Evolutionary conservation across 2,113 vertebrate species (phyloP).

Genomic region (Seriola quinqueradiata): DNA sequence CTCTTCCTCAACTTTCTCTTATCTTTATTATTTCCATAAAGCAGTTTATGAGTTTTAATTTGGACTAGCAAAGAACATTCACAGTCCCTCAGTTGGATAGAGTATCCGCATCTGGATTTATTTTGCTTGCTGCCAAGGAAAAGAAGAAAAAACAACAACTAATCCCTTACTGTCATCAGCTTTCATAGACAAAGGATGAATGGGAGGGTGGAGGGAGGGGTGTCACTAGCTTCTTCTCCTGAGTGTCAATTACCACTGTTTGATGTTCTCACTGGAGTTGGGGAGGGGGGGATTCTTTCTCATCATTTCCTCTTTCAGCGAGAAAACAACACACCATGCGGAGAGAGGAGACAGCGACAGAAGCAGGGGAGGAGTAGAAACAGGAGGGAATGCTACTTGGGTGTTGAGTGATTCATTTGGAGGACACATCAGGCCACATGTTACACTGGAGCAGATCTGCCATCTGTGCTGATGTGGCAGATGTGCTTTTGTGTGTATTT

Average conservation of each 20-base stretch:
- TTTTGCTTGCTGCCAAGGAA: slow-evolving; percentile 42
- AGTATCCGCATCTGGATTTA: slow-evolving; percentile 57
- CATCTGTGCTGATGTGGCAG: slow-evolving; percentile 42
- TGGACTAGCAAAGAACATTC: slow-evolving; percentile 30
- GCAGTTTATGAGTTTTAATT: slow-evolving; percentile 10
- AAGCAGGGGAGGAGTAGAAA: slow-evolving; percentile 29
- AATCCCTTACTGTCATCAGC: slow-evolving; percentile 62
- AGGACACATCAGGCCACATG: slow-evolving; percentile 48
- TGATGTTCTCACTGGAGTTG: slow-evolving; percentile 55
- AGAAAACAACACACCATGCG: slow-evolving; percentile 47
- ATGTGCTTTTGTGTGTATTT: slow-evolving; percentile 35
- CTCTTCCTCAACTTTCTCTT: background rate
- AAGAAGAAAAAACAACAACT: slow-evolving; percentile 49
- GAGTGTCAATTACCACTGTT: slow-evolving; percentile 59
- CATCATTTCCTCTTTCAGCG: slow-evolving; percentile 40
- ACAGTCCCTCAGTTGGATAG: slow-evolving; percentile 23
- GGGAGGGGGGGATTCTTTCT: slow-evolving; percentile 23
- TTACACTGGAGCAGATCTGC: slow-evolving; percentile 44
- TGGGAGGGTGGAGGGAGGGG: slow-evolving; percentile 17
- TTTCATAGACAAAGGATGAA: slow-evolving; percentile 51
- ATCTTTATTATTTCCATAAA: slow-evolving; percentile 11
- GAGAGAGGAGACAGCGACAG: slow-evolving; percentile 37
- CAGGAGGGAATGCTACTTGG: slow-evolving; percentile 36
- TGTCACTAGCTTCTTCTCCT: slow-evolving; percentile 48
- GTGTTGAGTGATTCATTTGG: slow-evolving; percentile 39